Evolutionary conservation across 2,888 invertebrate genomes (phyloP).

Genomic region (Chydorus sphaericus): DNA sequence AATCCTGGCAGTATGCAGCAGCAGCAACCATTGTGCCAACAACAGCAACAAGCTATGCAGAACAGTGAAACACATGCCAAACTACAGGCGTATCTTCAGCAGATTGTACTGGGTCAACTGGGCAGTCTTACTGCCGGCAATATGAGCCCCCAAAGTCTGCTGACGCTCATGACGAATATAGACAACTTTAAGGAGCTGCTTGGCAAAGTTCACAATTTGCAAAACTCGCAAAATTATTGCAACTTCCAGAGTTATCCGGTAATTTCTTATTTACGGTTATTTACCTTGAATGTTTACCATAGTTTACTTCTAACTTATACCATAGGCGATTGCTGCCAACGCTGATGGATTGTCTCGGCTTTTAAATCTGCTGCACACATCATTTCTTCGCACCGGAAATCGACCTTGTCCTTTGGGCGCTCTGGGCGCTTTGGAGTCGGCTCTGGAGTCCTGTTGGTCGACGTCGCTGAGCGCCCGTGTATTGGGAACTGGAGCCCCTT

Average conservation of each 20-base stretch:
- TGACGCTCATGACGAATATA: constrained; percentile 7
- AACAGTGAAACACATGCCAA: constrained; percentile 17
- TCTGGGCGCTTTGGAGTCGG: constrained; percentile 8
- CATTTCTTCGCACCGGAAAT: background rate
- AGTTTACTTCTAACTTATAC: too few relatives aligned
- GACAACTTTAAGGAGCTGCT: constrained; percentile 29
- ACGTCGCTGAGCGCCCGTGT: background rate
- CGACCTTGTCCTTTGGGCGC: constrained; percentile 11
- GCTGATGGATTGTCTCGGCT: background rate
- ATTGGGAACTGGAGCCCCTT: constrained; percentile 34
- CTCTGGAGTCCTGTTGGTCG: constrained; percentile 18
- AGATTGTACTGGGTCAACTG: constrained; percentile 1
- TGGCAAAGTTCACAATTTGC: constrained; percentile 25
- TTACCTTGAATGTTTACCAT: constrained; percentile 22
- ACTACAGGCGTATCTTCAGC: constrained; percentile 5
- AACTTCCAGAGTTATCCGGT: constrained; percentile 21
- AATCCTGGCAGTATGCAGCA: constrained; percentile 22
- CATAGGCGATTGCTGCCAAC: constrained; percentile 3
- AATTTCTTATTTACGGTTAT: constrained; percentile 8
- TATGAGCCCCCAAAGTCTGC: constrained; percentile 8
- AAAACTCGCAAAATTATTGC: constrained; percentile 27
- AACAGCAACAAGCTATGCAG: constrained; percentile 25
- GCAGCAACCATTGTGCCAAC: constrained; percentile 22
- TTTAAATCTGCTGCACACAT: too few relatives aligned
- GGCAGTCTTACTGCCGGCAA: background rate